Evolutionary conservation across 2,113 vertebrate genomes (phyloP).

Genomic region (Chaetops frenatus): DNA sequence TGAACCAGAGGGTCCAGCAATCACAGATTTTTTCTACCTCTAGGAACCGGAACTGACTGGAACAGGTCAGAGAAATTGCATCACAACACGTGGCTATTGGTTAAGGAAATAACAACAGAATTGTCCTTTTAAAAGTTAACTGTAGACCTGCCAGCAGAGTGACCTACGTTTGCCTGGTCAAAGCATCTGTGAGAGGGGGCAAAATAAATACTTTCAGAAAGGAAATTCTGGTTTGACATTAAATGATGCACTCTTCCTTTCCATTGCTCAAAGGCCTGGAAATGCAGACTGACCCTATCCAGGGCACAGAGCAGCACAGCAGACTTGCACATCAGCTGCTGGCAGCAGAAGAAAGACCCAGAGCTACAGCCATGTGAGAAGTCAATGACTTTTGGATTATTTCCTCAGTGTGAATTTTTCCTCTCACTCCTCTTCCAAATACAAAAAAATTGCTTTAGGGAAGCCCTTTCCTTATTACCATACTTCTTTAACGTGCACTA

Average conservation of each 20-base stretch:
- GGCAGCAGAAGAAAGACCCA: constrained; percentile 7
- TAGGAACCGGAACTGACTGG: neutral
- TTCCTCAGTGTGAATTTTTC: constrained; percentile 1
- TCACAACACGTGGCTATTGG: neutral
- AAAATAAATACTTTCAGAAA: neutral
- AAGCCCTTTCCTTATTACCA: neutral
- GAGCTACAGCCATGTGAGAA: neutral
- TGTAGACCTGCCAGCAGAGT: neutral
- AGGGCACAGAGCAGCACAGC: neutral
- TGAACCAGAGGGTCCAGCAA: neutral
- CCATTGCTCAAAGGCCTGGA: neutral
- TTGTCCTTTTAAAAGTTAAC: neutral
- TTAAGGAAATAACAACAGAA: neutral
- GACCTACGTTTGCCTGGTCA: neutral
- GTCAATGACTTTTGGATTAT: neutral
- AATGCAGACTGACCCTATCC: neutral
- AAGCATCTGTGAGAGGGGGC: neutral
- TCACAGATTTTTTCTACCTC: neutral
- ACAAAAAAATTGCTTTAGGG: neutral
- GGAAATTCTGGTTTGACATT: neutral
- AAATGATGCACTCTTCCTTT: neutral
- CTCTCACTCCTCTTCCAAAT: neutral
- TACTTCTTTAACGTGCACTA: neutral
- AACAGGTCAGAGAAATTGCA: neutral
- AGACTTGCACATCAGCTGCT: neutral